Conservation (phyloP, 2,888 invertebrate genomes). For the Athalia circularis region DNA sequence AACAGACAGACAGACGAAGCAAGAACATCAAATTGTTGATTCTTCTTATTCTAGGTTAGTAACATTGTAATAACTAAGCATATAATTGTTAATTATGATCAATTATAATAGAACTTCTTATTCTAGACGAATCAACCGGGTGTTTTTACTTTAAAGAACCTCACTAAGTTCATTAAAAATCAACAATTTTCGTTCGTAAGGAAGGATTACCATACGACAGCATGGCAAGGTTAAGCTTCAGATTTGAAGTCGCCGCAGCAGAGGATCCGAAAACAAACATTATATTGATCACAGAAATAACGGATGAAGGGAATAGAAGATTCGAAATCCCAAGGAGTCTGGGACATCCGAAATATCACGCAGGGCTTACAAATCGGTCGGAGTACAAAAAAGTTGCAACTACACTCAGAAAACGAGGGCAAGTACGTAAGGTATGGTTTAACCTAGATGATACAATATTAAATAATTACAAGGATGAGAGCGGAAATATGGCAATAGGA, state of each 20-base stretch:
- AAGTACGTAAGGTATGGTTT: slow-evolving; percentile 29
- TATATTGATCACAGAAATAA: not conserved
- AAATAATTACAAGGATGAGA: slow-evolving; percentile 23
- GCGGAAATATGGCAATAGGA: slow-evolving; percentile 31
- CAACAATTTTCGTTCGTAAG: not conserved
- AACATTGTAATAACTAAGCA: no score
- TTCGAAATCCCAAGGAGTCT: not conserved
- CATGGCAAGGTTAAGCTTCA: not conserved
- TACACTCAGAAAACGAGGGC: slow-evolving; percentile 21
- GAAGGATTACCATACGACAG: not conserved
- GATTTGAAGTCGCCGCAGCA: slow-evolving; percentile 1
- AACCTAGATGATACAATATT: slow-evolving; percentile 21
- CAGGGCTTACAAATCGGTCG: not conserved
- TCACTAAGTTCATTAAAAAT: not conserved
- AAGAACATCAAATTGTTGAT: not conserved
- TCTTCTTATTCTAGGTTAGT: no score
- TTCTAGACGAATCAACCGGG: slow-evolving; percentile 3
- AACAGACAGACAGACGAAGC: no score
- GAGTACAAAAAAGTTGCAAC: slow-evolving; percentile 25
- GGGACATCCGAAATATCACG: not conserved
- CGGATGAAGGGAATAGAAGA: not conserved
- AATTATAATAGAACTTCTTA: no score
- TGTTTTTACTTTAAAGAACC: not conserved
- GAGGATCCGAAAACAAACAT: slow-evolving; percentile 13
- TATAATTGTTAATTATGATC: no score